Evolutionary conservation across 1,140 invertebrate species (phyloP), one percentile per base, ranked within the genome.

Genomic region (Lasioglossum albipes): DNA sequence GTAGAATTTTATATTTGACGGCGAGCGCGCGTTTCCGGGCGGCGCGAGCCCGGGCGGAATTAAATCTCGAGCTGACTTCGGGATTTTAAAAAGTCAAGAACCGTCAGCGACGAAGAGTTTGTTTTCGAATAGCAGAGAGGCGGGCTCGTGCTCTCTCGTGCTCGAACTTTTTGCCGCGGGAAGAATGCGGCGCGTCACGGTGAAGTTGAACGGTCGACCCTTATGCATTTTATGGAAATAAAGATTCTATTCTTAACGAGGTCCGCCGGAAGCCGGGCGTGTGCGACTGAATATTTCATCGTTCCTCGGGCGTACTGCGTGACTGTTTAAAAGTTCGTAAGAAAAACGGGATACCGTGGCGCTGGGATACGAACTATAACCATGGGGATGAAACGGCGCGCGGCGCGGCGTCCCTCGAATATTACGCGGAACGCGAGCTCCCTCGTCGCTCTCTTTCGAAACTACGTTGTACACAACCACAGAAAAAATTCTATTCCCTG

Each of bases 171-270:
- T 71, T 71, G 3, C 7, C 20, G 45, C 45, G 45, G 10, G 36
- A 16, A 7, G 9, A 64, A 42, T n/a, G 76, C 42, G 20, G 59
- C 62, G 42, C 59, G 66, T 27, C 31, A n/a, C 68, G 54, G 61
- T 7, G 59, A 73, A 79, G 59, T 73, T 72, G 49, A 79, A 64
- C 76, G 61, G 66, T 42, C 76, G 49, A 65, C 69, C 76, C 69
- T 79, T 71, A 73, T 73, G 76, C 72, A 73, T 79, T 79, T 79
- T 79, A 79, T 79, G 76, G 76, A 79, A 73, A 79, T 79, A 79
- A 79, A 79, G 70, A 79, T 79, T 79, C 76, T 79, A 79, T 79
- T 79, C 76, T 79, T 79, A 79, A 79, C 76, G 76, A 79, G 76
- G 76, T 73, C 69, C 76, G 76, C 45, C 52, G 70, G 61, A 79